Evolutionary conservation across 2,888 invertebrate genomes (phyloP).

Genomic region (Dysmachus trigonus): DNA sequence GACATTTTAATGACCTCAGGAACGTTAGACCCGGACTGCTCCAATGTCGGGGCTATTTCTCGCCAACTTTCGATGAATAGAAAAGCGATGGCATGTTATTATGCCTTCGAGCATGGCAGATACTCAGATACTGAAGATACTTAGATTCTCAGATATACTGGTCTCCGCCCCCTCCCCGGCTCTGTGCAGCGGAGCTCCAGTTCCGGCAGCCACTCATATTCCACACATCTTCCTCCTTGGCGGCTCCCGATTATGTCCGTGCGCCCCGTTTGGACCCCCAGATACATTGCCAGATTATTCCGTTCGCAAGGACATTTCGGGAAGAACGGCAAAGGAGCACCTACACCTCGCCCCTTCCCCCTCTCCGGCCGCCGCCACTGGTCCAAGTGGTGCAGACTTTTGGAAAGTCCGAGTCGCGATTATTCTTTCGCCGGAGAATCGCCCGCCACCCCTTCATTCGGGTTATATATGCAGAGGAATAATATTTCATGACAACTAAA

Average conservation of each 20-base stretch:
- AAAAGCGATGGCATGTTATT: conserved; percentile 25
- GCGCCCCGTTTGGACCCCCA: not conserved
- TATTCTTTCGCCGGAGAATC: conserved; percentile 10
- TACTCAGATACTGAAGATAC: not conserved
- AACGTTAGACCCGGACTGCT: conserved; percentile 41
- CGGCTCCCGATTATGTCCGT: not conserved
- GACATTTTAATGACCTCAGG: conserved; percentile 48
- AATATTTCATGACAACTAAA: conserved; percentile 56
- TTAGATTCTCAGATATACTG: not conserved
- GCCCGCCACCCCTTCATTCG: not conserved
- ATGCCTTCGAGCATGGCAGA: conserved; percentile 24
- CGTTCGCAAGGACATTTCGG: not conserved
- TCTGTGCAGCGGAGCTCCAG: not conserved
- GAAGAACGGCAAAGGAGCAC: not conserved
- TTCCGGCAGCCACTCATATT: conserved; percentile 22
- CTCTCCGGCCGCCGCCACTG: not conserved
- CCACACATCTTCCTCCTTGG: not conserved
- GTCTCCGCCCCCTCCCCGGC: not conserved
- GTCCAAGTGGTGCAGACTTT: not conserved
- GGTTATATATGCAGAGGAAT: conserved; percentile 52
- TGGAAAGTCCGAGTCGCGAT: not conserved
- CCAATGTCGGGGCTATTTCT: conserved; percentile 45
- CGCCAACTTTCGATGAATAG: conserved; percentile 43
- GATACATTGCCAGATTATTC: conserved; percentile 23
- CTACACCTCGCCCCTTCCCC: not conserved